Evolutionary conservation across 2,797 vertebrate species (phyloP).

Genomic region (Dryobates pubescens): DNA sequence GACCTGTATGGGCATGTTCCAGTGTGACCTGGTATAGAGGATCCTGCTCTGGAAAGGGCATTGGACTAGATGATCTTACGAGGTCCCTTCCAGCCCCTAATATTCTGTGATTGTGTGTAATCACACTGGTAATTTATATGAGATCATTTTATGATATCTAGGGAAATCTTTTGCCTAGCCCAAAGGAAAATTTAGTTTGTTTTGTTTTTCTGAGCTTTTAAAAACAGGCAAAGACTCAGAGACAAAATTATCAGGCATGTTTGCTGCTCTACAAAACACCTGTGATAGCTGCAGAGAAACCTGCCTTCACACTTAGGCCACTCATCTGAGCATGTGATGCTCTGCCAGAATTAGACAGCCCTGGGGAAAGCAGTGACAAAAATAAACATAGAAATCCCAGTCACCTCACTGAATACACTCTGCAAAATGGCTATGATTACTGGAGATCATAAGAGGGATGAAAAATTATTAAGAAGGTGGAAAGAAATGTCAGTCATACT

Average conservation of each 20-base stretch:
- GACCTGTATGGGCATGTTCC: too few relatives aligned
- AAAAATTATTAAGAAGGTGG: background rate
- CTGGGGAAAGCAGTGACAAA: background rate
- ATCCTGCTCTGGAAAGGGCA: too few relatives aligned
- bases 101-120: background rate
- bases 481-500: background rate
- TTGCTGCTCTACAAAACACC: background rate
- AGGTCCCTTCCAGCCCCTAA: too few relatives aligned
- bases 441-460: background rate
- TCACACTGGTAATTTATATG: background rate
- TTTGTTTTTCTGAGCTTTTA: background rate
- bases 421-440: background rate
- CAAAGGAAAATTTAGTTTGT: background rate
- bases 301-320: background rate
- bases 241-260: background rate
- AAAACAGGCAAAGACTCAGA: background rate
- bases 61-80: too few relatives aligned
- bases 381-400: background rate
- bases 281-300: background rate
- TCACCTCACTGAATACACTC: background rate
- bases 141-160: background rate
- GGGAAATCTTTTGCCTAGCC: background rate
- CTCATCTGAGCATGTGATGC: fast-evolving
- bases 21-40: too few relatives aligned
- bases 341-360: background rate